These are phyloP conservation scores for Mastomys coucha DNA, from an alignment of 2,113 vertebrate genomes.

Conservation along the genomic window DNA sequence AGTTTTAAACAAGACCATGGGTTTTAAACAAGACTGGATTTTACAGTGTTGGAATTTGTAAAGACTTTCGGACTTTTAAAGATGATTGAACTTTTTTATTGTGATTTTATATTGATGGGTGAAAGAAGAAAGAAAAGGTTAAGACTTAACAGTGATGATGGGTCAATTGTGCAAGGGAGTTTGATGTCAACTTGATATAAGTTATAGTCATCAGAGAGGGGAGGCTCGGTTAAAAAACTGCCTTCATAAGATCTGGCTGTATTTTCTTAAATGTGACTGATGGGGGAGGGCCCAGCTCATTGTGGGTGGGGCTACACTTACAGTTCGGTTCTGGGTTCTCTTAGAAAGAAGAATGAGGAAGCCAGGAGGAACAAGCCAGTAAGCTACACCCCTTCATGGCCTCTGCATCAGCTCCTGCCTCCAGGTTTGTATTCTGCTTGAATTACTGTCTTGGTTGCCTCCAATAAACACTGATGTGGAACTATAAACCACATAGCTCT, in stretches of 20 bases:
- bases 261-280: background rate
- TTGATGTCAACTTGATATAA: background rate
- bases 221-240: background rate
- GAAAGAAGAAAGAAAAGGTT: background rate
- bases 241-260: background rate
- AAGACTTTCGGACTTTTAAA: background rate
- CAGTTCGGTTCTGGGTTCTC: background rate
- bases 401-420: background rate
- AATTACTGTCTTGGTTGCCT: background rate
- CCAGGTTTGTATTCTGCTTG: background rate
- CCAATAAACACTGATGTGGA: background rate
- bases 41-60: background rate
- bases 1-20: background rate
- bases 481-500: background rate
- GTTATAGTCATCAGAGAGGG: background rate
- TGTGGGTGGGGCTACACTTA: background rate
- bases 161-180: background rate
- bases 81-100: background rate
- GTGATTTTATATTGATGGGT: background rate
- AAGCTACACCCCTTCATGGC: background rate
- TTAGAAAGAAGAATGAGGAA: background rate
- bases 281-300: background rate
- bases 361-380: background rate
- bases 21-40: background rate
- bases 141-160: background rate